phyloP scores from a whole-genome alignment of 2,797 vertebrate genomes.

The Lacerta agilis region DNA sequence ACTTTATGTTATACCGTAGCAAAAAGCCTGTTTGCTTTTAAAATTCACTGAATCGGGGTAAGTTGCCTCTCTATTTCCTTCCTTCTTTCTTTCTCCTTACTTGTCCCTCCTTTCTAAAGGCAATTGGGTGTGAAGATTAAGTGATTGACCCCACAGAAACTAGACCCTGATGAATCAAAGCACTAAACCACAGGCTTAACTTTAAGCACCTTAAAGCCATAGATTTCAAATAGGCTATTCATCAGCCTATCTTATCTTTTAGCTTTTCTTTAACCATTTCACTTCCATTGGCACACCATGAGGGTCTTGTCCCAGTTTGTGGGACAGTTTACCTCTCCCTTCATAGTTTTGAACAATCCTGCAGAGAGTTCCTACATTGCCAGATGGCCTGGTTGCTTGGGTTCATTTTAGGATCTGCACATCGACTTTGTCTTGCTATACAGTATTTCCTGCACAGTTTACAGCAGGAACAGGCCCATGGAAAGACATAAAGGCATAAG shows the following conservation, averaged over 20 bases:
- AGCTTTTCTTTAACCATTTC: slow-evolving; percentile 13
- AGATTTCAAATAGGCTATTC: slow-evolving; percentile 10
- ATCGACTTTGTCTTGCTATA: neutral
- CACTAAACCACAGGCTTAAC: neutral
- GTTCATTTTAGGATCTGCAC: neutral
- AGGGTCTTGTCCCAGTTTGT: neutral
- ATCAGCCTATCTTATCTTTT: slow-evolving; percentile 3
- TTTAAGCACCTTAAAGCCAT: slow-evolving; percentile 25
- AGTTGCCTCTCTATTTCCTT: neutral
- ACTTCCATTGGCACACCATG: neutral
- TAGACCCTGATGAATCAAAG: slow-evolving; percentile 18
- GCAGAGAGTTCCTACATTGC: neutral
- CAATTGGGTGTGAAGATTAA: slow-evolving; percentile 8
- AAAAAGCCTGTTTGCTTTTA: slow-evolving; percentile 3
- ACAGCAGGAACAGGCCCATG: neutral
- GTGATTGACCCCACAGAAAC: neutral
- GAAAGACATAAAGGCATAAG: neutral
- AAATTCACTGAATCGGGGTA: neutral
- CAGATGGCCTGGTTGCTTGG: neutral
- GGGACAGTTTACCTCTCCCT: neutral
- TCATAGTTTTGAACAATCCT: neutral
- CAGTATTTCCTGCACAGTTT: neutral
- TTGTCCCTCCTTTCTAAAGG: slow-evolving; percentile 12
- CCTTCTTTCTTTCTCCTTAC: neutral
- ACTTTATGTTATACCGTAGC: neutral